These are phyloP conservation scores for Neodiprion virginianus DNA, from an alignment of 1,140 invertebrate genomes.

Conservation along the genomic window DNA sequence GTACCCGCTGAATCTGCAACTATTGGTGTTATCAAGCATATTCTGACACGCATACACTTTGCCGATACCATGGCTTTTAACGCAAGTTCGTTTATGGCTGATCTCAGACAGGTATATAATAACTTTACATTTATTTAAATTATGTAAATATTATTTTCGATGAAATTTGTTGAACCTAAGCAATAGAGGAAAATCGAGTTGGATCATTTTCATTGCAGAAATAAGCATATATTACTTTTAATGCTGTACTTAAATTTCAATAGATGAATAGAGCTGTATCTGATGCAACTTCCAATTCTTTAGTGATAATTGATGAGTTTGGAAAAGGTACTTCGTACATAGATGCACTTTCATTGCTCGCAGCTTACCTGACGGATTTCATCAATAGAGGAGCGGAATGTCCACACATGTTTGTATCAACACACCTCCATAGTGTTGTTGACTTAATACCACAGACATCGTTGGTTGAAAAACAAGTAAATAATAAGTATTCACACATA, in stretches of 20 bases:
- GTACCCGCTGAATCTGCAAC: constrained; percentile 79
- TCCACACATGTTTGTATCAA: constrained; percentile 80
- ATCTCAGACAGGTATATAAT: constrained; percentile 73
- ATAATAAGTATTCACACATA: constrained; percentile 6
- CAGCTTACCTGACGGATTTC: constrained; percentile 72
- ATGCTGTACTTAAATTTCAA: constrained; percentile 32
- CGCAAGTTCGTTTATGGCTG: constrained; percentile 86
- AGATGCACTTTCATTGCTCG: constrained; percentile 77
- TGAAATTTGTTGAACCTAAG: too few species aligned
- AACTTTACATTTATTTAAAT: constrained; percentile 23
- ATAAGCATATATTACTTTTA: constrained; percentile 11
- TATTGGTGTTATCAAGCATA: constrained; percentile 74
- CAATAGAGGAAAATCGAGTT: too few species aligned
- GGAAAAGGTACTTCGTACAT: constrained; percentile 84
- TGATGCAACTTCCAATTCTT: constrained; percentile 68
- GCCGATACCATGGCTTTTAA: constrained; percentile 80
- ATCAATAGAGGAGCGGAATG: constrained; percentile 63
- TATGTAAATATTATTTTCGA: constrained; percentile 18
- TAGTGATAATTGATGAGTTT: constrained; percentile 91
- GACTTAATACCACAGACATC: constrained; percentile 62
- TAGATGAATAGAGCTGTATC: constrained; percentile 77
- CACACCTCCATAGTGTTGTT: constrained; percentile 75
- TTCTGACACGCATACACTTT: constrained; percentile 77
- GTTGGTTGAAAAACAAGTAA: constrained; percentile 62
- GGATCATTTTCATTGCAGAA: too few species aligned